Conservation (phyloP, 2,888 invertebrate species). For the Noctua pronuba region DNA sequence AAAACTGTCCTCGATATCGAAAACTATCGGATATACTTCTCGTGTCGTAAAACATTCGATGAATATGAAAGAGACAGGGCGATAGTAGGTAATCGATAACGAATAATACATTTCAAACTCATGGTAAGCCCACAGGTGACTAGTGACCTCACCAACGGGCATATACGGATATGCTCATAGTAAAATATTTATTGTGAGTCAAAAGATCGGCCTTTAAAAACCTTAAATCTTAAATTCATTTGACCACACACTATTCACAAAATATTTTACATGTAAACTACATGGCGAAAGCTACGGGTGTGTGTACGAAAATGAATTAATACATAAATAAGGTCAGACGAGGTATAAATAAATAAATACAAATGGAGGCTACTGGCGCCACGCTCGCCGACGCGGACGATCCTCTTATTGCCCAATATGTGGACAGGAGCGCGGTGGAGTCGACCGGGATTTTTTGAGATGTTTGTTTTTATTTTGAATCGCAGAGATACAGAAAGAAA, state of each 20-base stretch:
- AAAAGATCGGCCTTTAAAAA: not conserved
- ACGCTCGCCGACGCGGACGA: constrained; percentile 82
- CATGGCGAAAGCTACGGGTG: constrained; percentile 65
- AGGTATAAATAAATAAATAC: constrained; percentile 89
- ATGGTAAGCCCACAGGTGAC: too few relatives aligned
- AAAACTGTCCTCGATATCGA: too few relatives aligned
- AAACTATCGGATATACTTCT: too few relatives aligned
- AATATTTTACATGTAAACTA: constrained; percentile 58
- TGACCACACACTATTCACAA: constrained; percentile 44
- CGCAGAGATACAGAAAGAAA: not conserved
- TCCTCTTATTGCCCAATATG: constrained; percentile 86
- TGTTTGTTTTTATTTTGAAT: not conserved
- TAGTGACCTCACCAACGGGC: too few relatives aligned
- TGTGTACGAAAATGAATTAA: constrained; percentile 83
- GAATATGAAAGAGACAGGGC: too few relatives aligned
- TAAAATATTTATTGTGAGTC: not conserved
- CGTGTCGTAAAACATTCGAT: too few relatives aligned
- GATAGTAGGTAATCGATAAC: too few relatives aligned
- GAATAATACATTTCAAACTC: too few relatives aligned
- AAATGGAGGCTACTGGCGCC: constrained; percentile 90
- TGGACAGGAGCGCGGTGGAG: constrained; percentile 75
- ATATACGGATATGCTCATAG: too few relatives aligned
- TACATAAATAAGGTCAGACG: constrained; percentile 87
- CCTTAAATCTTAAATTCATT: not conserved
- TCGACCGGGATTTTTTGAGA: not conserved